Evolutionary conservation across 2,888 invertebrate species (phyloP).

Genomic region (Pristionchus exspectatus): DNA sequence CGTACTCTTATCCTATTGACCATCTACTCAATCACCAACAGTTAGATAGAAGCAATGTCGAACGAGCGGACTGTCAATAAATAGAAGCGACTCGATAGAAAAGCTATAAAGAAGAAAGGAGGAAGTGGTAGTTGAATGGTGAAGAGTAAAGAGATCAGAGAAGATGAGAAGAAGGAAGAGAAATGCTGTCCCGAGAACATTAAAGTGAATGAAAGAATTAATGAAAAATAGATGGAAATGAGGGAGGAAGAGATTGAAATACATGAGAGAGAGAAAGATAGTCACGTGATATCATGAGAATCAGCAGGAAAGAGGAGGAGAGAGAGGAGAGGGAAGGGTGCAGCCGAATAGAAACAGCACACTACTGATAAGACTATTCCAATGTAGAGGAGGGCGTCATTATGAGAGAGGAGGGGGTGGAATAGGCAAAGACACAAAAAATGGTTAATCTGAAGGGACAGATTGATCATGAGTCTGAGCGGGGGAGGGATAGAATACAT

Average conservation of each 20-base stretch:
- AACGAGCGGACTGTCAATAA: no score
- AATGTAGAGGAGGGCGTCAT: background rate
- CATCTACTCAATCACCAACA: no score
- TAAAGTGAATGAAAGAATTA: background rate
- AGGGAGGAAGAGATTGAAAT: background rate
- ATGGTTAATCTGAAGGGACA: background rate
- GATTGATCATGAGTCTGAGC: background rate
- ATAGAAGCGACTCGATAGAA: no score
- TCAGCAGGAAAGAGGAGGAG: background rate
- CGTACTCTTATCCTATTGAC: no score
- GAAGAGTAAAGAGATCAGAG: background rate
- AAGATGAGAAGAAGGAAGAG: background rate
- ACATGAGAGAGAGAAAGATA: background rate
- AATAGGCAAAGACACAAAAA: background rate
- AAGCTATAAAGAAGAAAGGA: background rate
- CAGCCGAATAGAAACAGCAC: background rate
- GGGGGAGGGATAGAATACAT: background rate
- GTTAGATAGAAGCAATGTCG: no score
- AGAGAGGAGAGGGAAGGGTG: background rate
- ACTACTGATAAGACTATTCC: slow-evolving; percentile 5
- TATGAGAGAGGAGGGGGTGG: background rate
- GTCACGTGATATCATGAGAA: slow-evolving; percentile 15
- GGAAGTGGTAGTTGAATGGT: slow-evolving; percentile 1
- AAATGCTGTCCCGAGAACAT: no score
- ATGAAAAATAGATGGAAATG: background rate